Evolutionary conservation across 2,888 invertebrate genomes (phyloP), one percentile per base, ranked within the genome.

Genomic region (Xanthia icteritia): DNA sequence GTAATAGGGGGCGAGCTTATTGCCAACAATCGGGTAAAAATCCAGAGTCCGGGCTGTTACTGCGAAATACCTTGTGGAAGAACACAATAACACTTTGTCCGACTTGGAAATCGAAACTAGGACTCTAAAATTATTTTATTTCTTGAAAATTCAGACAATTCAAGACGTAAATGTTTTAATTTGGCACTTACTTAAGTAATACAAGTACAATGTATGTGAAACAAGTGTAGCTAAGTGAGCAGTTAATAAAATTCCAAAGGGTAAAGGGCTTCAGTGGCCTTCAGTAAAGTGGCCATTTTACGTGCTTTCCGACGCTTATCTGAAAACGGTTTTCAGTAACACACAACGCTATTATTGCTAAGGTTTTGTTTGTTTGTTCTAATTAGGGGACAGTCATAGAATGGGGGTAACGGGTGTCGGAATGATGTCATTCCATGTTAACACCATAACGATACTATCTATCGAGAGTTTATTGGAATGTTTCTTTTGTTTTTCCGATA

Each of bases 201-300:
- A 75, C 17, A 73, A 83, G 67, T 64, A 70, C 64, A 80, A 78
- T 58, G 78, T 84, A 71, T 79, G 69, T n/a, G 70, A 74, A 70
- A 70, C 83, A 85, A 85, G 71, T 84, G 76, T 77, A 56, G 54
- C 73, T 76, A 84, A 86, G 87, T 88, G 85, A 82, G 76, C 81
- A 87, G 87, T 88, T 89, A 90, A 90, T 90, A 90, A 89, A 91
- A 90, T 87, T 89, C 84, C 81, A 79, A 81, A 77, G 77, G 86
- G 88, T 9, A 82, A 90, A 84, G 79, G 83, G 85, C 85, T 90
- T 88, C 77, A 79, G 78, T 81, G 86, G 80, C 87, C 81, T 86
- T 89, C 87, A 81, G 87, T 87, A 85, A 90, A 91, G 89, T 90
- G 88, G 89, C 88, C 83, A 85, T 87, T 89, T 87, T 87, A 86